Evolutionary conservation across 30 jellyfish, hydroid and myxozoan species (phyloP).

Genomic region (Rhopilema esculentum): DNA sequence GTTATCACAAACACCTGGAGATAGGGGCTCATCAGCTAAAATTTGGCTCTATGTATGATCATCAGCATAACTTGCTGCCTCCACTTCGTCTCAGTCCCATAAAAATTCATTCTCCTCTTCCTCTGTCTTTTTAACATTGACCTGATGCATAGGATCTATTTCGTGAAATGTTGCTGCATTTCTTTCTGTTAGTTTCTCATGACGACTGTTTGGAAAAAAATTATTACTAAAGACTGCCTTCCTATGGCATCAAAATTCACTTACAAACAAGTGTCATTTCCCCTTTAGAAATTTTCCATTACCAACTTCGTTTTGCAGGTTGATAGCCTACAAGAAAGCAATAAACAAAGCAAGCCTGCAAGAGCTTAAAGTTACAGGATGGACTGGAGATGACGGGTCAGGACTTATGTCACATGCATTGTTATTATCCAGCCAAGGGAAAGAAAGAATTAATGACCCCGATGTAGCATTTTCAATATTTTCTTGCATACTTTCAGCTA

Average conservation of each 20-base stretch:
- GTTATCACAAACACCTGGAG: not conserved
- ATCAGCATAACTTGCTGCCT: not conserved
- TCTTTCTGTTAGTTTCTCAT: not conserved
- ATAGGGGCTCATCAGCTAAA: not conserved
- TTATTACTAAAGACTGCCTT: not conserved
- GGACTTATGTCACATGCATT: not conserved
- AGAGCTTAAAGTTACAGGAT: constrained; percentile 49
- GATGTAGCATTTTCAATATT: constrained; percentile 14
- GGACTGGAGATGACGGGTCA: not conserved
- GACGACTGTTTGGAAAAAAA: not conserved
- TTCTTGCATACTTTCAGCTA: constrained; percentile 36
- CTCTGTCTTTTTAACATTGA: too few relatives aligned
- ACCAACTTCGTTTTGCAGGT: constrained; percentile 23
- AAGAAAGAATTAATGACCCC: constrained; percentile 20
- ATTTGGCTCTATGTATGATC: not conserved
- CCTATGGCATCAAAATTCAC: not conserved
- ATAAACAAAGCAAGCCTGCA: constrained; percentile 29
- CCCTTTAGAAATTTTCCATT: not conserved
- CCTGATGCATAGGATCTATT: not conserved
- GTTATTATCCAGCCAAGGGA: constrained; percentile 37
- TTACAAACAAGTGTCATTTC: not conserved
- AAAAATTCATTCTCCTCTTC: not conserved
- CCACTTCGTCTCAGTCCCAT: not conserved
- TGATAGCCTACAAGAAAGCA: constrained; percentile 19
- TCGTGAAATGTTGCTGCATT: not conserved